These are phyloP conservation scores for Oreochromis grahami DNA, from an alignment of 2,797 vertebrate species.

Conservation along the genomic window DNA sequence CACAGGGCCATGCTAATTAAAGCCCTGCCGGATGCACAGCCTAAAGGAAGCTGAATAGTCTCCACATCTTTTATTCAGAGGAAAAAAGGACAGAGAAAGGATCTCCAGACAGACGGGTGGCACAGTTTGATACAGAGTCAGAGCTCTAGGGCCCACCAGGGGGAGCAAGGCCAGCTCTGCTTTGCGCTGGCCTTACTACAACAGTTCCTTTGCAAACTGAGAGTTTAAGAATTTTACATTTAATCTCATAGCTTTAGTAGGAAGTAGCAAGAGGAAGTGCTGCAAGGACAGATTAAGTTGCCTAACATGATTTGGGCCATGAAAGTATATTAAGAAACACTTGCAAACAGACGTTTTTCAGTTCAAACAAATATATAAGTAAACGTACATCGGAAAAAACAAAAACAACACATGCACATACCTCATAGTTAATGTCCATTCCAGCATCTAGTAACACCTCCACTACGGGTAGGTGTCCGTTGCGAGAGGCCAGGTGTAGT, in stretches of 20 bases:
- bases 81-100: conserved; percentile 13
- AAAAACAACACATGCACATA: conserved; percentile 34
- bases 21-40: conserved; percentile 47
- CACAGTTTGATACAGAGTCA: conserved; percentile 26
- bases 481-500: conserved; percentile 92
- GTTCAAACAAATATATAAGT: not conserved
- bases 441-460: conserved; percentile 90
- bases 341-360: not conserved
- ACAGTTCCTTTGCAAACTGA: conserved; percentile 14
- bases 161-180: conserved; percentile 14
- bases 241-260: conserved; percentile 37
- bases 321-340: conserved; percentile 21
- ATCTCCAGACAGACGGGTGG: conserved; percentile 44
- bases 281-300: conserved; percentile 42
- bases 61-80: conserved; percentile 5
- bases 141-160: conserved; percentile 31
- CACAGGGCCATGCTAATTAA: conserved; percentile 52
- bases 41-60: conserved; percentile 23
- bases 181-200: not conserved
- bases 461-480: conserved; percentile 90
- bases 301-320: conserved; percentile 22
- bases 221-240: conserved; percentile 46
- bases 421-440: conserved; percentile 99
- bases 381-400: not conserved
- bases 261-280: conserved; percentile 49